These are phyloP conservation scores for Agrochola lota DNA, from an alignment of 2,888 invertebrate species.

Conservation along the genomic window DNA sequence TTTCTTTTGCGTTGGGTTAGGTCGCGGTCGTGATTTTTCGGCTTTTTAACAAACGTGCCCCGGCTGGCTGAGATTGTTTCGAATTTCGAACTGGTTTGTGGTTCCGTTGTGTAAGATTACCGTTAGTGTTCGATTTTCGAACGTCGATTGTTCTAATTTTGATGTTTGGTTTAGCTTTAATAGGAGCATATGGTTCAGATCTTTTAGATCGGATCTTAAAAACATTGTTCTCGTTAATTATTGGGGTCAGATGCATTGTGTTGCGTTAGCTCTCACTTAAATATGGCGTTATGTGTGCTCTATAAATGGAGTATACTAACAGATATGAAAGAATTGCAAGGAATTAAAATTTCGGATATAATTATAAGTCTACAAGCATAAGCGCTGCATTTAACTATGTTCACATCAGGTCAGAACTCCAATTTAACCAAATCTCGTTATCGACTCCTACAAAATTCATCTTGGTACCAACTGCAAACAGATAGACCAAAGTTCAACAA, in stretches of 20 bases:
- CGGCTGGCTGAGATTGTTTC: constrained; percentile 62
- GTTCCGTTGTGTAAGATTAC: constrained; percentile 74
- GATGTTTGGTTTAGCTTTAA: constrained; percentile 56
- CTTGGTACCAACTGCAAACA: neutral
- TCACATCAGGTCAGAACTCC: neutral
- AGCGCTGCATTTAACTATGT: neutral
- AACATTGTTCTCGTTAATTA: constrained; percentile 53
- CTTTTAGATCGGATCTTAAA: constrained; percentile 55
- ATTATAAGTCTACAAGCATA: neutral
- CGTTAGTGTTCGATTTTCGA: constrained; percentile 74
- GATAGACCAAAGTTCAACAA: constrained; percentile 44
- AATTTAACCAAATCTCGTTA: neutral
- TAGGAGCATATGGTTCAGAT: constrained; percentile 56
- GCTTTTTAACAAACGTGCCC: constrained; percentile 60
- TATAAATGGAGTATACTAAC: constrained; percentile 33
- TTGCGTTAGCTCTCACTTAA: constrained; percentile 51
- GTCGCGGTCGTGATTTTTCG: constrained; percentile 80
- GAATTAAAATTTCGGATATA: constrained; percentile 5
- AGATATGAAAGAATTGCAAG: constrained; percentile 32
- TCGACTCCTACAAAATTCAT: neutral
- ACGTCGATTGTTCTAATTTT: constrained; percentile 67
- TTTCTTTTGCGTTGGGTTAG: constrained; percentile 87
- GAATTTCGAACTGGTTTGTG: constrained; percentile 72
- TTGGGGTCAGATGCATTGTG: constrained; percentile 55
- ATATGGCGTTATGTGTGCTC: constrained; percentile 31